Base-by-base conservation (phyloP, 2,888 invertebrate species). In the Campaea margaritaria region DNA sequence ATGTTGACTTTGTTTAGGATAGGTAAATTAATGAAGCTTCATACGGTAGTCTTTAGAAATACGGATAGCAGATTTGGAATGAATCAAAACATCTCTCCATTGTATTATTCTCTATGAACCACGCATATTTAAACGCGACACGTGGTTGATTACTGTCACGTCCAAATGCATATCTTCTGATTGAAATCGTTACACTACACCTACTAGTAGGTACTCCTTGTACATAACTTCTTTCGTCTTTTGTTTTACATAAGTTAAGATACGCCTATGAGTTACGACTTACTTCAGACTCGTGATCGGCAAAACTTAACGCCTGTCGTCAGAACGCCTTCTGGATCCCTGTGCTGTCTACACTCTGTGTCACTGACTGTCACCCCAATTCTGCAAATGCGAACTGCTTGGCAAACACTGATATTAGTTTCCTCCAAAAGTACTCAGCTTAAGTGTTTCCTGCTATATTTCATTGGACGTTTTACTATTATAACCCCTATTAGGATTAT, bases 361-460 rank as follows among this genome's bases (percentile, higher is more conserved):
- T n/a, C n/a, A n/a, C n/a, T n/a, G n/a, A n/a, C n/a, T 84, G 85
- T 86, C 89, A 86, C 83, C 88, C 89, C 85, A 86, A 87, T 89
- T 66, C 83, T 74, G 73, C 77, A 81, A 87, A 88, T 82, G 87
- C 82, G 86, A 82, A 81, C 85, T 86, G 86, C 81, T 89, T 89
- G 87, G 86, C 88, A 89, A 89, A 89, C 85, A 89, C 78, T 81
- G 89, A 88, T 89, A 89, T 89, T 88, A 88, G 87, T 86, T 89
- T 85, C 81, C 80, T 83, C 72, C 78, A 81, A 85, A 85, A 88
- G 81, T 86, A 88, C 85, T 89, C 74, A 74, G 72, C 82, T 78
- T 83, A 81, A 89, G 87, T 89, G 85, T 84, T 86, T 86, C 81
- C 78, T 75, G 82, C 81, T 83, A 86, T 86, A 86, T 87, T 82